Conservation (phyloP, 2,888 invertebrate species). For the Metalampra italica region DNA sequence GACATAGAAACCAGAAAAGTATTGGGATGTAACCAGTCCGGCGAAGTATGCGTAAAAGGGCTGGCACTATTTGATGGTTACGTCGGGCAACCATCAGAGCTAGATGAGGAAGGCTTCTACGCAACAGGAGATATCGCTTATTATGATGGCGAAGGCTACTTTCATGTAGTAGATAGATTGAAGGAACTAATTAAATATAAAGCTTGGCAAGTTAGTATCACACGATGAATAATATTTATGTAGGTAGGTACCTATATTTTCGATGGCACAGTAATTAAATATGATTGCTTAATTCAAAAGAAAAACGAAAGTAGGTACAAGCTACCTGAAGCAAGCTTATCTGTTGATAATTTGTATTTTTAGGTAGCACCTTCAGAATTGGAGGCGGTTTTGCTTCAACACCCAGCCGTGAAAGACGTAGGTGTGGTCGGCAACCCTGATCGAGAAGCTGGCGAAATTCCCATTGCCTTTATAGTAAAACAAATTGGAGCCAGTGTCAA, state of each 20-base stretch:
- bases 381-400: conserved; percentile 48
- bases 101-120: conserved; percentile 53
- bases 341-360: neutral
- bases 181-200: conserved; percentile 65
- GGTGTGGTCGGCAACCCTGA: conserved; percentile 53
- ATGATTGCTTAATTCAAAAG: too few species aligned
- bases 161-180: conserved; percentile 52
- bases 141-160: conserved; percentile 54
- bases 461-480: conserved; percentile 54
- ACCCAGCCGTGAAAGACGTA: conserved; percentile 49
- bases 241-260: neutral
- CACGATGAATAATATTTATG: neutral
- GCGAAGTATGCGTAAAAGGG: conserved; percentile 55
- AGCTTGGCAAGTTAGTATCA: conserved; percentile 45
- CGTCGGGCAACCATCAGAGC: conserved; percentile 38
- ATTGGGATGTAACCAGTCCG: conserved; percentile 44
- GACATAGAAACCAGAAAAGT: conserved; percentile 45
- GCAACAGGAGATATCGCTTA: conserved; percentile 58
- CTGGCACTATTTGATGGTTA: conserved; percentile 49
- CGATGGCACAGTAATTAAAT: too few species aligned
- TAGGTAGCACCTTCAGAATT: conserved; percentile 60
- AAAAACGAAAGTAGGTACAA: too few species aligned
- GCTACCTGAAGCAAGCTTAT: too few species aligned
- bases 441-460: conserved; percentile 46
- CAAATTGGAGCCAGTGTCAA: conserved; percentile 30